Base-by-base conservation (phyloP, 2,113 vertebrate species). In the Thinocorus orbignyianus region DNA sequence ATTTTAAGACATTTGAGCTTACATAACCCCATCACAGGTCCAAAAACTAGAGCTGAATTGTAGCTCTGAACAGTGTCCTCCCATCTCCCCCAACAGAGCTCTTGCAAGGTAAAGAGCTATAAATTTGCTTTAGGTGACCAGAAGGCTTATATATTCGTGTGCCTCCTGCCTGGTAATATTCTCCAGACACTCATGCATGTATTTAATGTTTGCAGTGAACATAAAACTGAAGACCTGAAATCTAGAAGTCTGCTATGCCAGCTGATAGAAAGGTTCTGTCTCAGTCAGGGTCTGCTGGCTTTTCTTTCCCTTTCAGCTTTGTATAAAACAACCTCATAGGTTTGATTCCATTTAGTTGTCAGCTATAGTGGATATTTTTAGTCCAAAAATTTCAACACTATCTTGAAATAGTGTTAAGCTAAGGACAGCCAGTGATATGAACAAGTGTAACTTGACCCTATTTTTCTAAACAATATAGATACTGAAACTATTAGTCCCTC, bases 341-440 rank as follows among this genome's bases (percentile, higher is more conserved):
- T 76, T 91, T 85, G 31, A 72, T 79, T 85, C 57, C 6, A 3
- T 76, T 76, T 88, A 57, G 28, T 80, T 77, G 73, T 88, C 87
- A 80, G 81, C 42, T 62, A 39, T 10, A 46, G 55, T 13, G 77
- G 93, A 18, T 96, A 95, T 95, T 93, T 96, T 95, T 91, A 93
- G 94, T 11, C 44, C 70, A 65, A 72, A 91, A 87, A 70, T 88
- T 79, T 95, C 91, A 85, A 58, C 84, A 22, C 70, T 88, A 58
- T 91, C 92, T 91, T 90, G 78, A 94, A 93, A 80, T n/a, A 90
- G 62, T 31, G 90, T 90, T 91, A 66, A 87, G 39, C 91, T 72
- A 85, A 80, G 84, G 81, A 88, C 87, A 95, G 54, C 12, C 78
- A 89, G 44, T 0, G n/a, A 82, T 54, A 51, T 5, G 25, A 73